A percentile compares a stretch with the other conserved stretches of the same genome.
These are phyloP conservation scores for Sanderia malayensis DNA, from an alignment of 30 jellyfish, hydroid and myxozoan species.

Conservation along the genomic window DNA sequence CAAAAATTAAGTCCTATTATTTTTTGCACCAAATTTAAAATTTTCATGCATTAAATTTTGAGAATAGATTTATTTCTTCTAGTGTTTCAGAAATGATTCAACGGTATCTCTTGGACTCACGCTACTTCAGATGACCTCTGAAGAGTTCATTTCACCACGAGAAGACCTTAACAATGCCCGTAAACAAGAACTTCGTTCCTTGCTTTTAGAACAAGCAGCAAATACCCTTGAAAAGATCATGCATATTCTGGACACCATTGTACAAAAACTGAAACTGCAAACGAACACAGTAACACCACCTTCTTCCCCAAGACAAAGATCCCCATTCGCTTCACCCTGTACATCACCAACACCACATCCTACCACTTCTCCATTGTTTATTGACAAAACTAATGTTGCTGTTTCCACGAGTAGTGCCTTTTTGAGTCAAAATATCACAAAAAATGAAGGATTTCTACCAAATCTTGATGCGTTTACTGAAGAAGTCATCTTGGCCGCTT, in stretches of 20 bases:
- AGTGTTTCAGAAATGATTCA: slow-evolving; percentile 64
- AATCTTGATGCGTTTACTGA: slow-evolving; percentile 63
- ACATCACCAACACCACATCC: slow-evolving; percentile 50
- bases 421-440: slow-evolving; percentile 18
- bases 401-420: slow-evolving; percentile 17
- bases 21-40: too few species aligned
- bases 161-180: slow-evolving; percentile 84
- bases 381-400: neutral
- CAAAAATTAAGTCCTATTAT: too few species aligned
- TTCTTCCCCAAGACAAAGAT: slow-evolving; percentile 86
- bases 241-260: slow-evolving; percentile 58
- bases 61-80: too few species aligned
- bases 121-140: slow-evolving; percentile 81
- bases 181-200: slow-evolving; percentile 54
- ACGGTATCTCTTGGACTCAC: slow-evolving; percentile 79
- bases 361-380: slow-evolving; percentile 49
- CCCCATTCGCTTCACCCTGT: slow-evolving; percentile 84
- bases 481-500: slow-evolving; percentile 70
- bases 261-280: slow-evolving; percentile 40
- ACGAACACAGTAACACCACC: slow-evolving; percentile 84
- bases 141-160: slow-evolving; percentile 95
- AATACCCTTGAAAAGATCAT: slow-evolving; percentile 52
- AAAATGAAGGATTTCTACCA: slow-evolving; percentile 25
- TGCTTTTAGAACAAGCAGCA: slow-evolving; percentile 65
- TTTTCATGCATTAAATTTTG: too few species aligned